Percentiles rank a stretch among this genome's conserved stretches.
These are phyloP conservation scores for Ptiloglossa arizonensis DNA, from an alignment of 1,140 invertebrate species.

Conservation along the genomic window DNA sequence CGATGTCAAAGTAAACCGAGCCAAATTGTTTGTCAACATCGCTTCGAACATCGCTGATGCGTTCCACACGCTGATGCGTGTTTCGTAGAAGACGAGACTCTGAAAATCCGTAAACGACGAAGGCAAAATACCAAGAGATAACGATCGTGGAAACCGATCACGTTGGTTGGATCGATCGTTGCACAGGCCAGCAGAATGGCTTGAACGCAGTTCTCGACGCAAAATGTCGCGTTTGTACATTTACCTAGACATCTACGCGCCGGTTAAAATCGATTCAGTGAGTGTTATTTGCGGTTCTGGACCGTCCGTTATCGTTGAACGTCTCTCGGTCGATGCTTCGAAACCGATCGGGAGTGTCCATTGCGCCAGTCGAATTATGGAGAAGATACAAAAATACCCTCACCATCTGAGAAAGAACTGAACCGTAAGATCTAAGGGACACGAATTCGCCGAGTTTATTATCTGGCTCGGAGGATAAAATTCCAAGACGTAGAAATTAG, in stretches of 20 bases:
- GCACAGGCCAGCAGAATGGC: background rate
- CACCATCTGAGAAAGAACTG: background rate
- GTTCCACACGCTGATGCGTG: no score
- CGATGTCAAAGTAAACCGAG: no score
- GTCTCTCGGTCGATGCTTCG: background rate
- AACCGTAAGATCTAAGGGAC: background rate
- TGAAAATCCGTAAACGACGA: background rate
- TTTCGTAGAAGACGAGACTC: background rate
- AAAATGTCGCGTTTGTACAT: background rate
- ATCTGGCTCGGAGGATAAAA: no score
- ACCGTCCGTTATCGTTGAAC: slow-evolving; percentile 1
- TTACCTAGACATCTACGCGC: background rate
- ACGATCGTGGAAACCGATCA: background rate
- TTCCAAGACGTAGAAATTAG: background rate
- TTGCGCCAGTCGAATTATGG: background rate
- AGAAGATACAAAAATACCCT: background rate
- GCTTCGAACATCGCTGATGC: background rate
- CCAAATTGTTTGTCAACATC: background rate
- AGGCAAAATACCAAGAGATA: no score
- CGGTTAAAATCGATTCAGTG: slow-evolving; percentile 36
- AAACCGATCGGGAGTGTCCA: background rate
- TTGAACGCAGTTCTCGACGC: background rate
- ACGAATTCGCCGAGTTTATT: background rate
- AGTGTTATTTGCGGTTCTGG: slow-evolving; percentile 19
- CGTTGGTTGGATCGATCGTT: background rate